phyloP scores from a whole-genome alignment of 30 jellyfish, hydroid and myxozoan genomes.

The Aurelia sp. region DNA sequence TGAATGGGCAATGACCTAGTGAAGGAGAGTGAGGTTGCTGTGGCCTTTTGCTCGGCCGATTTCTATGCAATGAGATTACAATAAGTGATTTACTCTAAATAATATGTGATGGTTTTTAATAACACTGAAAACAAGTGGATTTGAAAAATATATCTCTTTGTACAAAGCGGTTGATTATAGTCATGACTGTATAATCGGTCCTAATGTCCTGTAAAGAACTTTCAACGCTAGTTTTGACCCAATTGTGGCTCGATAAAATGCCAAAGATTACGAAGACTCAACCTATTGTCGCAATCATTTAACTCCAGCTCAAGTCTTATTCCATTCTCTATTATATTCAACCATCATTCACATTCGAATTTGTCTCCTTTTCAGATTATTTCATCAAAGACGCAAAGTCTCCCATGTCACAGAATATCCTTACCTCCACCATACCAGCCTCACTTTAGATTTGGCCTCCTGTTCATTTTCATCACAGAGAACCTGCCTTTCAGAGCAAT shows the following conservation, averaged over 20 bases:
- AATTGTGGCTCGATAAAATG: constrained; percentile 75
- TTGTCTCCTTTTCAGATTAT: constrained; percentile 47
- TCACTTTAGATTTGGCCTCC: neutral
- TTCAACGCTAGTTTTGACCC: constrained; percentile 73
- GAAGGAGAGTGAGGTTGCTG: constrained; percentile 49
- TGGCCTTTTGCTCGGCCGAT: constrained; percentile 71
- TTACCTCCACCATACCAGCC: constrained; percentile 4
- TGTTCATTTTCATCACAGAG: too few relatives aligned
- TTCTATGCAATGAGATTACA: constrained; percentile 67
- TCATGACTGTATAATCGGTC: constrained; percentile 68
- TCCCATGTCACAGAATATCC: neutral
- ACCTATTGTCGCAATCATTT: constrained; percentile 64
- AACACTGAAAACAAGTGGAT: constrained; percentile 80
- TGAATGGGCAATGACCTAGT: constrained; percentile 63
- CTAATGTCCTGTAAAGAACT: constrained; percentile 71
- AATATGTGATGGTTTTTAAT: constrained; percentile 80
- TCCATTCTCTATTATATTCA: neutral
- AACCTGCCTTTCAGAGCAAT: too few relatives aligned
- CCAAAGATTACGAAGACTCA: constrained; percentile 73
- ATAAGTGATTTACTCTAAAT: constrained; percentile 74
- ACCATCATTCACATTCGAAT: constrained; percentile 39
- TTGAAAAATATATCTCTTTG: constrained; percentile 71
- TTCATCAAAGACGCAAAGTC: constrained; percentile 7
- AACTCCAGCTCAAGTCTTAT: constrained; percentile 58
- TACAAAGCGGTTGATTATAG: constrained; percentile 70